phyloP scores from a whole-genome alignment of 2,113 vertebrate species.

The Ellobius talpinus region DNA sequence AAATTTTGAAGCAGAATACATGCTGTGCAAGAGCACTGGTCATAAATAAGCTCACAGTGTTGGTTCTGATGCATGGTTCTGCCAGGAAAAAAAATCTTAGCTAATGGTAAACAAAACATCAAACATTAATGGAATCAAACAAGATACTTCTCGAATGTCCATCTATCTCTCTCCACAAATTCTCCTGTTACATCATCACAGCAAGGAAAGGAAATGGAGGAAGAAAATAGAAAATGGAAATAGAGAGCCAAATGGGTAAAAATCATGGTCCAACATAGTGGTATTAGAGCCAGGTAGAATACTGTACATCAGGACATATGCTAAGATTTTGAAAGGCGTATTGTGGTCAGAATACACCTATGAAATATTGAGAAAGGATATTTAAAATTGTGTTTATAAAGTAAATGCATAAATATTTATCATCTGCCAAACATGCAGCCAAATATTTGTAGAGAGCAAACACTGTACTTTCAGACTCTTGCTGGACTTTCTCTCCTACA shows the following conservation, averaged over 20 bases:
- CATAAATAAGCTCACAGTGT: fast-evolving
- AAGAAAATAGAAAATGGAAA: not conserved
- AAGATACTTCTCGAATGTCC: not conserved
- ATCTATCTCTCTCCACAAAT: not conserved
- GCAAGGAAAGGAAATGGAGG: not conserved
- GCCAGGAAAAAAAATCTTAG: not conserved
- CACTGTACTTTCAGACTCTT: not conserved
- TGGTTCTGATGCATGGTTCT: not conserved
- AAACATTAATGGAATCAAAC: not conserved
- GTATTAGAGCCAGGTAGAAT: not conserved
- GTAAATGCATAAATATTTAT: not conserved
- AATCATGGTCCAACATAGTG: not conserved
- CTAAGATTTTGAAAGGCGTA: not conserved
- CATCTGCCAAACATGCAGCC: not conserved
- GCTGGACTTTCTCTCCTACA: not conserved
- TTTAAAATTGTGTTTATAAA: not conserved
- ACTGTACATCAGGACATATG: not conserved
- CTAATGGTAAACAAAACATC: not conserved
- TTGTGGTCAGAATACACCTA: not conserved
- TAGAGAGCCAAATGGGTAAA: fast-evolving
- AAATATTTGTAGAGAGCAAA: not conserved
- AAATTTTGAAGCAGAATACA: not conserved
- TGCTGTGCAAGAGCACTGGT: not conserved
- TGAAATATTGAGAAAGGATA: not conserved
- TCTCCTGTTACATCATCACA: fast-evolving